Evolutionary conservation across 2,797 vertebrate genomes (phyloP).

Genomic region (Podarcis siculus): DNA sequence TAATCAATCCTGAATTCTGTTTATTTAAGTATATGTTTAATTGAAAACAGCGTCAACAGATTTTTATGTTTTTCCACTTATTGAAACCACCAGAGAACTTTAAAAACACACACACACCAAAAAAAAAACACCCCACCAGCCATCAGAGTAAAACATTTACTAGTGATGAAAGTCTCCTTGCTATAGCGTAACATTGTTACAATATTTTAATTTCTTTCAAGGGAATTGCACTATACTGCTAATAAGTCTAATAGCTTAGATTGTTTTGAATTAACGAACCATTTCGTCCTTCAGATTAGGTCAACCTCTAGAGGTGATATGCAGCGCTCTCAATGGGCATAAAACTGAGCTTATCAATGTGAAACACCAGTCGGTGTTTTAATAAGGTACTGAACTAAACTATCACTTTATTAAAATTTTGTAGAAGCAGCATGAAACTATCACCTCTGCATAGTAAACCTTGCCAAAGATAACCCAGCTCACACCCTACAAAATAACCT

Average conservation of each 20-base stretch:
- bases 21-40: not conserved
- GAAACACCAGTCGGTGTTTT: constrained; percentile 30
- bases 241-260: constrained; percentile 28
- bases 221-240: constrained; percentile 9
- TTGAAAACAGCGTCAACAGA: not conserved
- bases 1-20: not conserved
- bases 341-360: constrained; percentile 40
- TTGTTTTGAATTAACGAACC: constrained; percentile 46
- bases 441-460: not conserved
- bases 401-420: not conserved
- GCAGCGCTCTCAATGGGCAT: constrained; percentile 44
- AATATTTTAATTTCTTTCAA: constrained; percentile 37
- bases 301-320: constrained; percentile 41
- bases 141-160: not conserved
- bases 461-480: not conserved
- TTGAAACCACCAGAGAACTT: not conserved
- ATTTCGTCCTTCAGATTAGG: constrained; percentile 39
- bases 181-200: constrained; percentile 23
- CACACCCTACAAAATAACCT: not conserved
- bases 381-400: constrained; percentile 4
- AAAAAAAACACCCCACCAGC: no score
- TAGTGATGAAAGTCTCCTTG: constrained; percentile 2
- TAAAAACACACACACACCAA: not conserved
- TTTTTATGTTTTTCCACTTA: not conserved
- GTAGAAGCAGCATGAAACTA: rapidly evolving